Evolutionary conservation across 2,113 vertebrate species (phyloP), one percentile per base, ranked within the genome.

Genomic region (Pyxicephalus adspersus): DNA sequence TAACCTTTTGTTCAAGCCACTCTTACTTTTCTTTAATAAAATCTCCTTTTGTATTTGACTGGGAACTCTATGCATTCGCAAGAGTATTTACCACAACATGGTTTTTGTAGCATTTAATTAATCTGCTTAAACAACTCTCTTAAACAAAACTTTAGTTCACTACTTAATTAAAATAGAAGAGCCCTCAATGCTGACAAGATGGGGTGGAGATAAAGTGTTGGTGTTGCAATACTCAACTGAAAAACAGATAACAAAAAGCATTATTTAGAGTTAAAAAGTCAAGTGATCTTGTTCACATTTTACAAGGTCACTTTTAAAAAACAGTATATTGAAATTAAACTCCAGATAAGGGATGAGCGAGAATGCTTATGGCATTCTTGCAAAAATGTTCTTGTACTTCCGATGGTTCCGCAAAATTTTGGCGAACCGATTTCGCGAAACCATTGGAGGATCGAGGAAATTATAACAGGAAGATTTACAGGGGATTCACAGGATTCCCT

Each of bases 31-130:
- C 11, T 51, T 0, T 17, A 2, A 1, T 83, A 2, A 68, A 64
- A 71, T 77, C 22, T 64, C 31, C 50, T 52, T 83, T 51, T 79
- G 68, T 81, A n/a, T 74, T 81, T 64, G 79, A 74, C 79, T 73
- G 60, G 68, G 68, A 74, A 72, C 70, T 64, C 25, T 18, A 28
- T 73, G n/a, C 78, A 64, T 73, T 64, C 29, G 45, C 58, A 25
- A 70, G 66, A 51, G 51, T 68, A 50, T 70, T 50, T 64, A 77
- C 34, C 3, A 28, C 61, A 16, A 77, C 61, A 72, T 76, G 31
- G 16, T 76, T 71, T 80, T 9, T 19, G 18, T 26, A 70, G 50
- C 65, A 65, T 74, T 60, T 74, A 60, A 57, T 60, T 58, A 74
- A 72, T 72, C 68, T 29, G 25, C 61, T 64, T 29, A 18, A 75